These are phyloP conservation scores for Apodemia mormo DNA, from an alignment of 2,888 invertebrate species.

Conservation along the genomic window DNA sequence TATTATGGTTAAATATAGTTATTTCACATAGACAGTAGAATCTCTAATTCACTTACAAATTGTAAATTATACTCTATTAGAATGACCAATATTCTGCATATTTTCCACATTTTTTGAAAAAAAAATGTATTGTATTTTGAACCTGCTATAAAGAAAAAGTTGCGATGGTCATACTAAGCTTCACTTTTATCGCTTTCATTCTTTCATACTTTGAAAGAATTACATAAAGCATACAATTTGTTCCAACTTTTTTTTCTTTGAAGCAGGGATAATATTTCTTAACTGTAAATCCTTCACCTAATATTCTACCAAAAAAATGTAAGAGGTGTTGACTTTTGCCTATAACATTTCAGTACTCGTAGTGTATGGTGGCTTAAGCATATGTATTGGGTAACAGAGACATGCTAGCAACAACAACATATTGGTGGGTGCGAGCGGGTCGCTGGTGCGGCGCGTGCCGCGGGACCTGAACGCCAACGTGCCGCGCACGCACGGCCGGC, in stretches of 20 bases:
- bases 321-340: not conserved
- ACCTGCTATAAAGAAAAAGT: not conserved
- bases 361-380: slow-evolving; percentile 18
- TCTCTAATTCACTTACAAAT: not conserved
- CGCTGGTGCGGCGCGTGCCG: slow-evolving; percentile 70
- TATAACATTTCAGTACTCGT: slow-evolving; percentile 6
- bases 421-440: slow-evolving; percentile 75
- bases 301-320: not conserved
- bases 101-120: not conserved
- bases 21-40: not conserved
- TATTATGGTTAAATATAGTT: not conserved
- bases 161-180: not conserved
- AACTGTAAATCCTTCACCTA: not conserved
- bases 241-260: not conserved
- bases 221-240: not conserved
- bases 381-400: slow-evolving; percentile 78
- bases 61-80: not conserved
- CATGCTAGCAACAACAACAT: slow-evolving; percentile 83
- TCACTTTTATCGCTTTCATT: not conserved
- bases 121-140: not conserved
- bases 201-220: not conserved
- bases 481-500: slow-evolving; percentile 69
- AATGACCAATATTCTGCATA: not conserved
- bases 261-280: not conserved
- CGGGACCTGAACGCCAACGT: slow-evolving; percentile 69